Percentiles rank a stretch among this genome's conserved stretches.
Evolutionary conservation across 1,140 invertebrate genomes (phyloP).

Genomic region (Heliconius himera): DNA sequence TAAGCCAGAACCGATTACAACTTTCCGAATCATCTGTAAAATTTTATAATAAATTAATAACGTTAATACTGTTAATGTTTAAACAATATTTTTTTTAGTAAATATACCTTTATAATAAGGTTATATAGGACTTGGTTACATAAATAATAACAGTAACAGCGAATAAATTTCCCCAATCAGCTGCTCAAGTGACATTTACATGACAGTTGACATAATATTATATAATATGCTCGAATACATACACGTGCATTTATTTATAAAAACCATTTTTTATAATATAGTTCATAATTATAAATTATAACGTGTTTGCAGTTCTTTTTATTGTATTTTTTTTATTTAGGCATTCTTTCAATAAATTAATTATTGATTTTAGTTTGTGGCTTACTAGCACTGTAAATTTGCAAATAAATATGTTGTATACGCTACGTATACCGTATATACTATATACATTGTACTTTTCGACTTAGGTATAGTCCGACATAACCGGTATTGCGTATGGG

Average conservation of each 20-base stretch:
- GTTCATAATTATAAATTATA: no score
- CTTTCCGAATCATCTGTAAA: conserved; percentile 71
- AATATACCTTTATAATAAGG: neutral
- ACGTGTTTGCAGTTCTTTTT: no score
- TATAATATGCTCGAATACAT: conserved; percentile 21
- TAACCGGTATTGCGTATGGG: no score
- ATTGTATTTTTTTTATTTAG: no score
- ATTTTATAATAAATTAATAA: neutral
- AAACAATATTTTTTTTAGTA: conserved; percentile 41
- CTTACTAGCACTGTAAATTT: neutral
- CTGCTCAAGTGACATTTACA: conserved; percentile 45
- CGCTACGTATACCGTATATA: no score
- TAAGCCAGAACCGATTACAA: conserved; percentile 68
- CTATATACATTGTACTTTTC: neutral
- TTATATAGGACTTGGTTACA: conserved; percentile 51
- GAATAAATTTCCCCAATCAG: conserved; percentile 50
- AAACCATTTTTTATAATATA: no score
- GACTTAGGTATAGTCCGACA: neutral
- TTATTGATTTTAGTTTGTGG: neutral
- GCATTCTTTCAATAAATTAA: no score
- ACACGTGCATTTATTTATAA: no score
- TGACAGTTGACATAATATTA: conserved; percentile 29
- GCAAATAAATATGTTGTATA: no score
- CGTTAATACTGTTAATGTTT: neutral
- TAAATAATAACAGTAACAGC: conserved; percentile 54